Evolutionary conservation across 2,888 invertebrate species (phyloP), one percentile per base, ranked within the genome.

Genomic region (Ectemnius continuus): DNA sequence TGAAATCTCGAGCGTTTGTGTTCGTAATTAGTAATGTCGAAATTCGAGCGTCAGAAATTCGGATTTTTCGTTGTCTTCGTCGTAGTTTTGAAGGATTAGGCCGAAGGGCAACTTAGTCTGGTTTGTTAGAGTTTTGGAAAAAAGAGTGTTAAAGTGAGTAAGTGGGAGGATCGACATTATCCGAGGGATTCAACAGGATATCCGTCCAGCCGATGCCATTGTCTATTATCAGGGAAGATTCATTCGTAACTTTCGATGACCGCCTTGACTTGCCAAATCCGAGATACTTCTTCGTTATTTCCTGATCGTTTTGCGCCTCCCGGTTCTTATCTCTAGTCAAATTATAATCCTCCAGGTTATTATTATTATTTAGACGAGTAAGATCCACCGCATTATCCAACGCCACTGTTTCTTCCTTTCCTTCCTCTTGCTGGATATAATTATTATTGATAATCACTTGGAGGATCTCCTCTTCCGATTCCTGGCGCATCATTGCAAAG

Each of bases 131-230:
- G 23, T 23, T 23, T 36, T 36, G 11, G 1, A 8, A 36, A 36
- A 26, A 59, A 0, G 14, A 20, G 16, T 67, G 60, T 65, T 71
- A 70, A 47, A 68, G 61, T 1, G 81, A 69, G 4, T 79, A 73
- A 23, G 64, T 61, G 2, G 70, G 61, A 4, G 71, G 36, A 52
- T 86, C 79, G n/a, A 82, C 72, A n/a, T 83, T 82, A 18, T 77
- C 85, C 13, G 77, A 79, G 47, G 85, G 86, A 72, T 81, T 88
- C 13, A 84, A 61, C n/a, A 85, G 64, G 61, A 84, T 79, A 48
- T 80, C 75, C 6, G 85, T 80, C 84, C 84, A 86, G 26, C 79
- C 60, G 14, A 83, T 73, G 26, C 84, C 81, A 61, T 86, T 83
- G 0, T 88, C 84, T 4, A 73, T 82, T 13, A 61, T 13, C 3